phyloP scores from a whole-genome alignment of 2,888 invertebrate genomes.

The Hirtodrosophila alboralis region DNA sequence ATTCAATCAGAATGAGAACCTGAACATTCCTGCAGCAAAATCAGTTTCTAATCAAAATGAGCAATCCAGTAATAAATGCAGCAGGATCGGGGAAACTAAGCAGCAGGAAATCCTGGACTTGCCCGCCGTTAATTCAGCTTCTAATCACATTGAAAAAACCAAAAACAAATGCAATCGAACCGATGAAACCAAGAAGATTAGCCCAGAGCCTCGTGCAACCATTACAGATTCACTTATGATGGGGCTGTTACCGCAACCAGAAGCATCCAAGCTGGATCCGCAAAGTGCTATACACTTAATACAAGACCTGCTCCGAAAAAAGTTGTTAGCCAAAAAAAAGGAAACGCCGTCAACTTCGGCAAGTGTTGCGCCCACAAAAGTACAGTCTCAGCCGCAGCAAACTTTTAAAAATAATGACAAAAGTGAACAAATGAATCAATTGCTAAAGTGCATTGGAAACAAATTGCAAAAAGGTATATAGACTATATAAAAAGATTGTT shows the following conservation, averaged over 20 bases:
- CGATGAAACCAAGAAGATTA: too few relatives aligned
- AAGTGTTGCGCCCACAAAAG: not conserved
- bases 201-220: too few relatives aligned
- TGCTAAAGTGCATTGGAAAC: constrained; percentile 49
- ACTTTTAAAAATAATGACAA: constrained; percentile 10
- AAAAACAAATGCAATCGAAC: too few relatives aligned
- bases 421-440: constrained; percentile 40
- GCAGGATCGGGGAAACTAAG: too few relatives aligned
- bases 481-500: not conserved
- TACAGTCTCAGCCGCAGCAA: not conserved
- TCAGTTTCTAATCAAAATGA: not conserved
- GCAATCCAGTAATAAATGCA: not conserved
- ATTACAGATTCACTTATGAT: too few relatives aligned
- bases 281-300: constrained; percentile 56
- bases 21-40: not conserved
- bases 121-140: too few relatives aligned
- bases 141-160: too few relatives aligned
- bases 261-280: constrained; percentile 11
- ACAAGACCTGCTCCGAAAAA: constrained; percentile 70
- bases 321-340: constrained; percentile 55
- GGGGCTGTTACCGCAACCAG: too few relatives aligned
- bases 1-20: not conserved
- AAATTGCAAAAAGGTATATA: constrained; percentile 60
- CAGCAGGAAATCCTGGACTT: too few relatives aligned
- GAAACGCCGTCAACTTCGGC: not conserved